Percentiles rank a stretch among this genome's conserved stretches.
These are phyloP conservation scores for Apeira syringaria DNA, from an alignment of 2,888 invertebrate species.

Conservation along the genomic window DNA sequence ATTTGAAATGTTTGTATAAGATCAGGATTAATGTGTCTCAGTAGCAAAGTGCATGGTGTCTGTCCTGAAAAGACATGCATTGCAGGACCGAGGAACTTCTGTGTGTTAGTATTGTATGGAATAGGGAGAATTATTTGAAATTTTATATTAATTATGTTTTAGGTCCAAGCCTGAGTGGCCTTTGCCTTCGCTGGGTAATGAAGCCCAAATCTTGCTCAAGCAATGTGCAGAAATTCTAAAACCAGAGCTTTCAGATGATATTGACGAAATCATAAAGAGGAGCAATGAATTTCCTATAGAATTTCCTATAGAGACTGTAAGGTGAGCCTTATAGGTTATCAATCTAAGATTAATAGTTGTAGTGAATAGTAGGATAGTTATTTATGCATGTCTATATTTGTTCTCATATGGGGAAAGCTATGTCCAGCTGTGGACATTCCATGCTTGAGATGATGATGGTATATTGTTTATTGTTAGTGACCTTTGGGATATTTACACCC, in stretches of 20 bases:
- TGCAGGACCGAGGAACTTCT: no score
- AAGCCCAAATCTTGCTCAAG: neutral
- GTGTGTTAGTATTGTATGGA: neutral
- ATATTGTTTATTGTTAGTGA: no score
- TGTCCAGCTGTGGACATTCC: no score
- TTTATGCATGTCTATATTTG: neutral
- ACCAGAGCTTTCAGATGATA: conserved; percentile 27
- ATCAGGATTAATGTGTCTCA: no score
- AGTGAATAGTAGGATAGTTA: neutral
- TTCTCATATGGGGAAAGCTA: neutral
- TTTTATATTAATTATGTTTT: neutral
- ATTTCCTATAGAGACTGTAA: conserved; percentile 50
- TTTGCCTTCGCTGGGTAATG: neutral
- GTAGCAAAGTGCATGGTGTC: no score
- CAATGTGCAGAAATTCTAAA: conserved; percentile 8
- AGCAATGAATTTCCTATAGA: conserved; percentile 48
- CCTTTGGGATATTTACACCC: no score
- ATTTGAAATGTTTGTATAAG: no score
- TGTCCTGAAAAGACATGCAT: no score
- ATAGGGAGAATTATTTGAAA: neutral
- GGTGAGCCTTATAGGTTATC: conserved; percentile 27
- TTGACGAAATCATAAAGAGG: conserved; percentile 42
- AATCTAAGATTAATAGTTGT: neutral
- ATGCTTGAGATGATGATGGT: no score
- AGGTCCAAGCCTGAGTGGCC: neutral